Percentiles rank a stretch among this genome's conserved stretches.
These are phyloP conservation scores for Leptoteleia sp. DNA, from an alignment of 1,140 invertebrate genomes.

Conservation along the genomic window DNA sequence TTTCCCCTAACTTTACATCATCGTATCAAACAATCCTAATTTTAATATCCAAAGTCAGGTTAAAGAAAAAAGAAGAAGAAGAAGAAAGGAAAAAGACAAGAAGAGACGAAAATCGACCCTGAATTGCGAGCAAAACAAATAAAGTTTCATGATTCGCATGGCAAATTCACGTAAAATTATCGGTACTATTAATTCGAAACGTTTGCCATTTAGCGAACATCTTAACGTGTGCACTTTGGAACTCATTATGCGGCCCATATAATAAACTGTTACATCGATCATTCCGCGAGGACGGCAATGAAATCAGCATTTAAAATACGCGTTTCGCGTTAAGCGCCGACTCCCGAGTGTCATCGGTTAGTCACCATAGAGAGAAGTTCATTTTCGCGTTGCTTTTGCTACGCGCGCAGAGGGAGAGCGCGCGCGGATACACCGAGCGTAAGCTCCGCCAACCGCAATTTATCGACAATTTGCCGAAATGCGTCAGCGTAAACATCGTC, in stretches of 20 bases:
- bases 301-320: slow-evolving; percentile 45
- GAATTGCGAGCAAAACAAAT: no score
- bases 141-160: background rate
- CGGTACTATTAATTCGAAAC: slow-evolving; percentile 15
- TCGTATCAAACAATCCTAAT: slow-evolving; percentile 5
- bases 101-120: background rate
- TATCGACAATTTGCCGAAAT: slow-evolving; percentile 53
- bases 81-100: background rate
- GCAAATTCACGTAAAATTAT: background rate
- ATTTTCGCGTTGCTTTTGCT: slow-evolving; percentile 20
- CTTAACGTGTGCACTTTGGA: slow-evolving; percentile 24
- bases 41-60: background rate
- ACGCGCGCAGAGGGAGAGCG: background rate
- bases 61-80: background rate
- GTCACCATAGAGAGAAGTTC: slow-evolving; percentile 33
- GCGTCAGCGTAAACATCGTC: slow-evolving; percentile 26
- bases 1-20: background rate
- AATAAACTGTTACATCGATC: slow-evolving; percentile 35
- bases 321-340: slow-evolving; percentile 12
- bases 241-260: slow-evolving; percentile 32
- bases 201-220: slow-evolving; percentile 15
- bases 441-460: slow-evolving; percentile 28
- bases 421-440: slow-evolving; percentile 7
- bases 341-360: slow-evolving; percentile 26
- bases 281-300: slow-evolving; percentile 28